Evolutionary conservation across 2,888 invertebrate genomes (phyloP).

Genomic region (Tipula confusa): DNA sequence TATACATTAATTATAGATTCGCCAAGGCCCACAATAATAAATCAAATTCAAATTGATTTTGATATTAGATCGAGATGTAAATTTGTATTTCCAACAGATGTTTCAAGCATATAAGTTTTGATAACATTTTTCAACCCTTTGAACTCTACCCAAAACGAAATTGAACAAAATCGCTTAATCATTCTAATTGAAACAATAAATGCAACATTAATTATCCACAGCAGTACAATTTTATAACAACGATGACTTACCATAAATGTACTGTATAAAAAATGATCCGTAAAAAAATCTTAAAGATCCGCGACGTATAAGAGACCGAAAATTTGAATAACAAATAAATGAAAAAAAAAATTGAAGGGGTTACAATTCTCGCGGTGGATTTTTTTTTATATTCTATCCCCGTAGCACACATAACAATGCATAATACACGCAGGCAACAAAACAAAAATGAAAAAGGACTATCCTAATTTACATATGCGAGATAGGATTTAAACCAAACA

Average conservation of each 20-base stretch:
- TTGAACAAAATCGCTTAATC: background rate
- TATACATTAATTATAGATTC: background rate
- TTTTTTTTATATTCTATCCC: slow-evolving; percentile 9
- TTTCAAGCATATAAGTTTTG: background rate
- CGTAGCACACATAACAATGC: background rate
- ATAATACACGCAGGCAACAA: background rate
- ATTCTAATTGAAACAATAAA: background rate
- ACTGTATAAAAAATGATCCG: background rate
- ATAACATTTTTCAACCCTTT: background rate
- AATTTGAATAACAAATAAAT: background rate
- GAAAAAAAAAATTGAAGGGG: background rate
- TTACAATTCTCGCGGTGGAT: background rate
- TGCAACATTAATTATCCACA: background rate
- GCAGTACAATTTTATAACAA: background rate
- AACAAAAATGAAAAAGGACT: background rate
- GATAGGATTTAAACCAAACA: background rate
- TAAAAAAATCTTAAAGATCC: background rate
- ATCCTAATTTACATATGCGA: slow-evolving; percentile 8
- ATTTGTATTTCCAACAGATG: background rate
- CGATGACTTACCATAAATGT: background rate
- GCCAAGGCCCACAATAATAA: background rate
- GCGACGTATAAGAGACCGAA: background rate
- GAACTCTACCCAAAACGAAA: too few relatives aligned
- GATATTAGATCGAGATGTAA: background rate
- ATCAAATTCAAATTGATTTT: background rate